Evolutionary conservation across 2,888 invertebrate genomes (phyloP).

Genomic region (Zygaena filipendulae): DNA sequence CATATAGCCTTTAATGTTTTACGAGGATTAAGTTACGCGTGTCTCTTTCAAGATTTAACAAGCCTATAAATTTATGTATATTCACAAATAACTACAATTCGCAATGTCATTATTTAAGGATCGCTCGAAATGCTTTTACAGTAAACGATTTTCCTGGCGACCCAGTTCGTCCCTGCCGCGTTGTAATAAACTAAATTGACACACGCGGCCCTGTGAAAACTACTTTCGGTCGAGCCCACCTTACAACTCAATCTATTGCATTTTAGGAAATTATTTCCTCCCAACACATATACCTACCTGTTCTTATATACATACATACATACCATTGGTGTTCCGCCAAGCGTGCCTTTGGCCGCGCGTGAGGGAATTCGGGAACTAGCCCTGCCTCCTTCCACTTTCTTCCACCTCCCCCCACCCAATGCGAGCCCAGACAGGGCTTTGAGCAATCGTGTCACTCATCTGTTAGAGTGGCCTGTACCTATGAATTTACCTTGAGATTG

Average conservation of each 20-base stretch:
- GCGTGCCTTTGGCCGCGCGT: conserved; percentile 55
- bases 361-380: conserved; percentile 39
- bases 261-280: conserved; percentile 60
- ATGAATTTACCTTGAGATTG: too few species aligned
- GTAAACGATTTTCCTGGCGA: neutral
- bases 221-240: conserved; percentile 35
- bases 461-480: conserved; percentile 20
- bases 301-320: conserved; percentile 30
- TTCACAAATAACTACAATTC: too few species aligned
- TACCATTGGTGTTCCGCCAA: conserved; percentile 51
- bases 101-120: too few species aligned
- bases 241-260: conserved; percentile 50
- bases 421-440: conserved; percentile 18
- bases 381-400: conserved; percentile 20
- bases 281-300: too few species aligned
- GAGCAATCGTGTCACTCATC: conserved; percentile 22
- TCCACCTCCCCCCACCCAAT: too few species aligned
- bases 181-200: conserved; percentile 50
- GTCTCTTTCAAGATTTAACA: too few species aligned
- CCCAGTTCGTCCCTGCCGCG: neutral
- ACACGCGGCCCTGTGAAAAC: conserved; percentile 36
- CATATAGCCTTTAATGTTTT: too few species aligned
- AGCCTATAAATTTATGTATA: too few species aligned
- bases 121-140: neutral
- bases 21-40: too few species aligned